A percentile compares a stretch with the other conserved stretches of the same genome.
These are phyloP conservation scores for Alectura lathami DNA, from an alignment of 2,113 vertebrate genomes.

Conservation along the genomic window DNA sequence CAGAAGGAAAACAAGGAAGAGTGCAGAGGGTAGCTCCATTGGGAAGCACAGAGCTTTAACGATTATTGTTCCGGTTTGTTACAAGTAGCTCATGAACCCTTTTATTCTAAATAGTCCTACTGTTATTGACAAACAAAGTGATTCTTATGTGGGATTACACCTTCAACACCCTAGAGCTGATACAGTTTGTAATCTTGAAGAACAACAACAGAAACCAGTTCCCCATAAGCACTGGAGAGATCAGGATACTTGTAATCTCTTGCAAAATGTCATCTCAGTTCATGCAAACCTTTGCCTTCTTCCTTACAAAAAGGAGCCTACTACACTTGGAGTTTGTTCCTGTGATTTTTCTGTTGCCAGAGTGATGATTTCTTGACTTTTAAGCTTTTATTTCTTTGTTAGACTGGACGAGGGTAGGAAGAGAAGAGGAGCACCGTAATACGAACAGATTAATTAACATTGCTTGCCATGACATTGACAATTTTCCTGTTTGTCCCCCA, in stretches of 20 bases:
- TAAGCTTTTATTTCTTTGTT: background rate
- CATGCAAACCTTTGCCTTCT: background rate
- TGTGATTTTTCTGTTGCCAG: background rate
- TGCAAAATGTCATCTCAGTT: slow-evolving; percentile 4
- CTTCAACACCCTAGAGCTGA: slow-evolving; percentile 18
- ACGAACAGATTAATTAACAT: slow-evolving; percentile 16
- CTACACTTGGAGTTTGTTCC: background rate
- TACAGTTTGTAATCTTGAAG: slow-evolving; percentile 36
- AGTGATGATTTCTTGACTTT: slow-evolving; percentile 44
- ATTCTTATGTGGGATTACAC: slow-evolving; percentile 40
- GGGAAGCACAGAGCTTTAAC: slow-evolving; percentile 61
- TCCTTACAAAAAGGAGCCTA: slow-evolving; percentile 26
- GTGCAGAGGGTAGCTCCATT: slow-evolving; percentile 66
- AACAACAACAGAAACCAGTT: slow-evolving; percentile 39
- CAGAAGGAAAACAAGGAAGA: slow-evolving; percentile 72
- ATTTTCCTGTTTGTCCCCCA: background rate
- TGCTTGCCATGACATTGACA: background rate
- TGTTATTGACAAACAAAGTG: slow-evolving; percentile 55
- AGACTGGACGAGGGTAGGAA: background rate
- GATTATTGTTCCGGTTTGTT: slow-evolving; percentile 70
- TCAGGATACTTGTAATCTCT: background rate
- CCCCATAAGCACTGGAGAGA: slow-evolving; percentile 6
- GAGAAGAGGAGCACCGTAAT: slow-evolving; percentile 35
- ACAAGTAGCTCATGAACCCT: slow-evolving; percentile 53
- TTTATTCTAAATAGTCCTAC: slow-evolving; percentile 51